Evolutionary conservation across 2,888 invertebrate genomes (phyloP), one percentile per base, ranked within the genome.

Genomic region (Mamestra brassicae): DNA sequence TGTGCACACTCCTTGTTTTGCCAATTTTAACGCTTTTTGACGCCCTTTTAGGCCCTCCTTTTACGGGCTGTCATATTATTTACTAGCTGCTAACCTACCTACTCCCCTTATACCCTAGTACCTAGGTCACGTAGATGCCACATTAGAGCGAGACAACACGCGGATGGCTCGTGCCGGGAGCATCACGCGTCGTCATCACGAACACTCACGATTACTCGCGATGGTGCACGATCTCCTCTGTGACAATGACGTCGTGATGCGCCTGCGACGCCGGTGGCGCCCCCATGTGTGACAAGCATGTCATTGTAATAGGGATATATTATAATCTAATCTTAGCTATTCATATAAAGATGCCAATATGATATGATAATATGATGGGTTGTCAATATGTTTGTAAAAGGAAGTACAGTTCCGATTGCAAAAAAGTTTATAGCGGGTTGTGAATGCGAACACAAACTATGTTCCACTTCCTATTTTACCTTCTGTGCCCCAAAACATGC

Each of bases 91-190:
- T 4, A 8, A 57, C 11, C n/a, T 66, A 42, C 17, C 17, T 10
- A 66, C 5, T 66, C 11, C 34, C n/a, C 38, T 15, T 72, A 50
- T 45, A 42, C 50, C 47, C 52, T 34, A 60, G 17, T 42, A 64
- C 50, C 4, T 54, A 66, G 13, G 3, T 45, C 45, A 45, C 42
- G 42, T 66, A 76, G 7, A 10, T 42, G 58, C 8, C 5, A 58
- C 26, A 42, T 11, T 57, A 74, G 80, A 81, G 55, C 4, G 66
- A 74, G 80, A 73, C 54, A 72, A 61, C 80, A 82, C 70, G 76
- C 54, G 80, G 80, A 71, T 72, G 80, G 80, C 84, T 80, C 80
- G 84, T 83, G 81, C 83, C 74, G 67, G 8, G 47, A 58, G 72
- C 70, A 70, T 82, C 84, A 82, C 80, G 82, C 72, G 63, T 52